Evolutionary conservation across 2,113 vertebrate species (phyloP).

Genomic region (Oncorhynchus nerka): DNA sequence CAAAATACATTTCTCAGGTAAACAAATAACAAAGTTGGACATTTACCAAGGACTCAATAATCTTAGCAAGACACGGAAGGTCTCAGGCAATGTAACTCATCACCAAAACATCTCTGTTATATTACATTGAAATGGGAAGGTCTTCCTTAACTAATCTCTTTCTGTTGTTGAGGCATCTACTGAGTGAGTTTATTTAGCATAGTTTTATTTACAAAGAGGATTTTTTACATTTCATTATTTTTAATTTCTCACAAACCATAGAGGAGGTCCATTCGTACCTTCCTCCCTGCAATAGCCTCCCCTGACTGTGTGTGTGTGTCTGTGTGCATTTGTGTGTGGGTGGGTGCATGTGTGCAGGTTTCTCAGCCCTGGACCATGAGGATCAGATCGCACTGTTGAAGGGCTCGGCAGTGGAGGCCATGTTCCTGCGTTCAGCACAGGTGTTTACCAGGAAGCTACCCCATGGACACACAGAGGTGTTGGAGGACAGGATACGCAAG

Average conservation of each 20-base stretch:
- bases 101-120: too few relatives aligned
- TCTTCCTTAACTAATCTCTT: too few relatives aligned
- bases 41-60: too few relatives aligned
- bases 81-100: too few relatives aligned
- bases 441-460: constrained; percentile 90
- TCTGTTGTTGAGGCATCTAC: too few relatives aligned
- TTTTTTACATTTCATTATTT: neutral
- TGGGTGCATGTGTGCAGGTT: constrained; percentile 72
- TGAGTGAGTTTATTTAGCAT: too few relatives aligned
- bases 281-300: neutral
- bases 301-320: constrained; percentile 4
- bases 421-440: constrained; percentile 96
- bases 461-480: constrained; percentile 78
- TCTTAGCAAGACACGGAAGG: too few relatives aligned
- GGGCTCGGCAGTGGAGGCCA: constrained; percentile 96
- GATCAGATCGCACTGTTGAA: constrained; percentile 98
- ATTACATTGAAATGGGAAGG: too few relatives aligned
- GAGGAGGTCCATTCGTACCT: neutral
- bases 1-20: too few relatives aligned
- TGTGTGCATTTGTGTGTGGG: neutral
- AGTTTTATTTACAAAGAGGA: too few relatives aligned
- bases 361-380: constrained; percentile 92
- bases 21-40: too few relatives aligned
- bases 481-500: constrained; percentile 92
- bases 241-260: neutral